Evolutionary conservation across 1,140 invertebrate species (phyloP).

Genomic region (Anastrepha ludens): DNA sequence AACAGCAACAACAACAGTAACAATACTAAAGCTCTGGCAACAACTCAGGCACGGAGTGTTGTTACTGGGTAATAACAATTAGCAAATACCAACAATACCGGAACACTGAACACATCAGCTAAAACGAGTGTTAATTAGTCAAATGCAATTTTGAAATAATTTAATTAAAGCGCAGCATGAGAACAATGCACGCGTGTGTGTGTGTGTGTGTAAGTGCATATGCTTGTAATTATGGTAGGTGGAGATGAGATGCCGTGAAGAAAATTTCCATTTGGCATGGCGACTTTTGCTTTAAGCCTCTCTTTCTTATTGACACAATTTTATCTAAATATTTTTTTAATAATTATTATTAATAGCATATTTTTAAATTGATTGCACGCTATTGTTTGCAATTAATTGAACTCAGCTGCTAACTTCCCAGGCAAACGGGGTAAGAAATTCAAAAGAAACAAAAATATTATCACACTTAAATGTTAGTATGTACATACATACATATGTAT

Average conservation of each 20-base stretch:
- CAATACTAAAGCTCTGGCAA: not conserved
- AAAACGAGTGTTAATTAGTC: slow-evolving; percentile 51
- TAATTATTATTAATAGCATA: too few relatives aligned
- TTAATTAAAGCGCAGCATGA: slow-evolving; percentile 22
- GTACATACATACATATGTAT: too few relatives aligned
- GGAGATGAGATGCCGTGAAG: not conserved
- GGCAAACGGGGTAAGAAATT: too few relatives aligned
- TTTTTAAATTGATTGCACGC: too few relatives aligned
- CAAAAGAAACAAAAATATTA: too few relatives aligned
- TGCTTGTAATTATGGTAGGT: not conserved
- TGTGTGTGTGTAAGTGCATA: not conserved
- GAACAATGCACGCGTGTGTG: not conserved
- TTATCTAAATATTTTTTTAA: too few relatives aligned
- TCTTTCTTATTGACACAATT: not conserved
- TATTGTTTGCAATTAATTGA: too few relatives aligned
- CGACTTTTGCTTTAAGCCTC: not conserved
- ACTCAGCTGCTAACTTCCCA: too few relatives aligned
- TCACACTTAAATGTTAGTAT: too few relatives aligned
- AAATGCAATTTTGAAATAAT: slow-evolving; percentile 38
- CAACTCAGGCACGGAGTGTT: not conserved
- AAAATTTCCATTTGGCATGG: not conserved
- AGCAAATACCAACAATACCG: slow-evolving; percentile 30
- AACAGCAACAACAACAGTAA: slow-evolving; percentile 19
- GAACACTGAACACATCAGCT: slow-evolving; percentile 8
- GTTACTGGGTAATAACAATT: slow-evolving; percentile 27